Evolutionary conservation across 2,888 invertebrate genomes (phyloP).

Genomic region (Coenonympha glycerion): DNA sequence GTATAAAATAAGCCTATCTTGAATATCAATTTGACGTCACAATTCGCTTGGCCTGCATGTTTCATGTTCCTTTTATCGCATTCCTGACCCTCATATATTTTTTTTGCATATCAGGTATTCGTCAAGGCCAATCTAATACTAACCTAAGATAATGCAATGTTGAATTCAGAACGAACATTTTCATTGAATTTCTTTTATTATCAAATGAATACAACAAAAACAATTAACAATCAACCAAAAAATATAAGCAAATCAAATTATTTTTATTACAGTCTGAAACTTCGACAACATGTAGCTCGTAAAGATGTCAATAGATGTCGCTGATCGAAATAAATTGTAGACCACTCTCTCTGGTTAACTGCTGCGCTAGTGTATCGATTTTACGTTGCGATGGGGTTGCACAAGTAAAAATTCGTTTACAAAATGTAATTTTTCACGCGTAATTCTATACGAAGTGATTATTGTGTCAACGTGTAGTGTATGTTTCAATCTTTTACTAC

Average conservation of each 20-base stretch:
- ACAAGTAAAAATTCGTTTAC: slow-evolving; percentile 43
- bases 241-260: no score
- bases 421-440: slow-evolving; percentile 22
- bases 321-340: slow-evolving; percentile 30
- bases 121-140: no score
- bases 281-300: not conserved
- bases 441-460: not conserved
- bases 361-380: slow-evolving; percentile 73
- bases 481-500: not conserved
- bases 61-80: no score
- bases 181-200: no score
- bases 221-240: no score
- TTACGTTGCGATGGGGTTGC: slow-evolving; percentile 49
- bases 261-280: no score
- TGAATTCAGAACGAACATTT: no score
- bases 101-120: not conserved
- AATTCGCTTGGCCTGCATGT: no score
- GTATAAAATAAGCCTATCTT: no score
- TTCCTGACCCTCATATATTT: no score
- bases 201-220: not conserved
- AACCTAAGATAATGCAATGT: no score
- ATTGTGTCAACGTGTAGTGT: not conserved
- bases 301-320: slow-evolving; percentile 51
- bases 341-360: slow-evolving; percentile 55
- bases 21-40: no score